Base-by-base conservation (phyloP, 2,797 vertebrate genomes). In the Sebastes hubbsi region DNA sequence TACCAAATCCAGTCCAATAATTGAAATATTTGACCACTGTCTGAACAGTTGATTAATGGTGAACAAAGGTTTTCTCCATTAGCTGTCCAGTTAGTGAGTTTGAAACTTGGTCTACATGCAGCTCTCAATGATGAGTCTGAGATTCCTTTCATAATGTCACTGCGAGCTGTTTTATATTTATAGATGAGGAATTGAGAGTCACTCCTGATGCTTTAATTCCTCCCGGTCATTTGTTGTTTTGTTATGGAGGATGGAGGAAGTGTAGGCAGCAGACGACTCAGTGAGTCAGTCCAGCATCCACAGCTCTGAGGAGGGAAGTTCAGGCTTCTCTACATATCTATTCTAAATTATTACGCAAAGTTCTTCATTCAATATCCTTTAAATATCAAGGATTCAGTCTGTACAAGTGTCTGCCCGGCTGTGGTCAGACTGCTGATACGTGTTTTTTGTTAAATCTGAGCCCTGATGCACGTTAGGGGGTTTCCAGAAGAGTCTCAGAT, bases 381-480 rank as follows among this genome's bases (percentile, higher is more conserved):
- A 76, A 84, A 86, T 87, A 83, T 76, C 8, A 6, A 20, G 20
- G 38, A 32, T 64, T 59, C 34, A 52, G 74, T 76, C 72, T 68
- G 74, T 52, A 32, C 52, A 20, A 52, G 6, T 11, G 66, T 81
- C 81, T 70, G 85, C 6, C n/a, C 8, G 36, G 1, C 29, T 76
- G 80, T 4, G 74, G 83, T 81, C 75, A 81, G 81, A 72, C 85
- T 73, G 84, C 78, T 88, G 88, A 83, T 75, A 7, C 16, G 30
- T 67, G 32, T 10, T 66, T 59, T 36, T 36, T 60, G 29, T 56
- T 77, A 8, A 65, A 76, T 72, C n/a, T 20, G 59, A 52, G 20
- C 1, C 9, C 6, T 29, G 22, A 36, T n/a, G 30, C 8, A 38
- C 42, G 46, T 32, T 2, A 4, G 59, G 62, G 75, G 68, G 25